These are phyloP conservation scores for Prorops nasuta DNA, from an alignment of 1,140 invertebrate genomes.

Conservation along the genomic window DNA sequence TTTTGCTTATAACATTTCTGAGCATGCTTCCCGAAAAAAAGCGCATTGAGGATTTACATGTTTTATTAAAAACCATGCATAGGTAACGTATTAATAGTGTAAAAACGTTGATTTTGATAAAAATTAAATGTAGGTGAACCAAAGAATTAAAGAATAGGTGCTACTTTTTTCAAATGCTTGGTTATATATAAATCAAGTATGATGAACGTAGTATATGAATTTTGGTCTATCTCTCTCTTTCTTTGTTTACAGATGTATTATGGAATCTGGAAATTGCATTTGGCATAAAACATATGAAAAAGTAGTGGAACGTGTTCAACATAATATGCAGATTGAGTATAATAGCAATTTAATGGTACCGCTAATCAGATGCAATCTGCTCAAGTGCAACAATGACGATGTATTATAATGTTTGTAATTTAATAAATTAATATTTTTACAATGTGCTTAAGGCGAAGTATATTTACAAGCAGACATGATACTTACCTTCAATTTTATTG, in stretches of 20 bases:
- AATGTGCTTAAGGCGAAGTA: conserved; percentile 51
- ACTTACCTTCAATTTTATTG: conserved; percentile 49
- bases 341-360: conserved; percentile 51
- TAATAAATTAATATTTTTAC: conserved; percentile 55
- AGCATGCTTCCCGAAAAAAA: conserved; percentile 48
- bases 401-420: conserved; percentile 39
- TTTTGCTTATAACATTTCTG: conserved; percentile 48
- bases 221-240: conserved; percentile 36
- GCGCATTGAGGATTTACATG: conserved; percentile 46
- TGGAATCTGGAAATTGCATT: conserved; percentile 48
- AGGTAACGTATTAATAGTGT: conserved; percentile 33
- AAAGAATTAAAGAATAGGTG: too few species aligned
- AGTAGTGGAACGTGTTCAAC: conserved; percentile 50
- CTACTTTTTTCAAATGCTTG: too few species aligned
- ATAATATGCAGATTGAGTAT: conserved; percentile 53
- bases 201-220: conserved; percentile 38
- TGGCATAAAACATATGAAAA: conserved; percentile 53
- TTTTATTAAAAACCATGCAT: conserved; percentile 48
- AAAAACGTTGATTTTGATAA: conserved; percentile 1
- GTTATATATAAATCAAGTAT: conserved; percentile 23
- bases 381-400: conserved; percentile 41
- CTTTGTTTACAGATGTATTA: conserved; percentile 44
- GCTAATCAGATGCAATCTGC: conserved; percentile 44
- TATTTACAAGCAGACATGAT: conserved; percentile 55
- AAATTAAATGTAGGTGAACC: conserved; percentile 1